A percentile compares a stretch with the other conserved stretches of the same genome.
Conservation (phyloP, 2,113 vertebrate species). For the Uria aalge region DNA sequence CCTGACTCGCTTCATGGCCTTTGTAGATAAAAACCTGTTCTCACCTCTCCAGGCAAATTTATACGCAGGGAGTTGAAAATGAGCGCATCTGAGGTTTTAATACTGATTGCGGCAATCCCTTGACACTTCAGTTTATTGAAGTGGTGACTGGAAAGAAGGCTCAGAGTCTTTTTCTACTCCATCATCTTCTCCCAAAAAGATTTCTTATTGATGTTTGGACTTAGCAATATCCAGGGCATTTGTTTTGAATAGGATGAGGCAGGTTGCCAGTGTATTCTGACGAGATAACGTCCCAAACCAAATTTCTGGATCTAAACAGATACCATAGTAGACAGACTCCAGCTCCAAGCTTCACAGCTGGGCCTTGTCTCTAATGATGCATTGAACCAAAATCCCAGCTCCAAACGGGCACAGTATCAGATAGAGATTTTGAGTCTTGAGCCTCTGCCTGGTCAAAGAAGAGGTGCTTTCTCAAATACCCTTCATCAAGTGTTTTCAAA, state of each 20-base stretch:
- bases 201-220: background rate
- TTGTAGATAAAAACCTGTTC: conserved; percentile 39
- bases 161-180: background rate
- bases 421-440: background rate
- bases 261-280: conserved; percentile 43
- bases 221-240: background rate
- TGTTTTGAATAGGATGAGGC: background rate
- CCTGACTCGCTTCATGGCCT: background rate
- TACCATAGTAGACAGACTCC: conserved; percentile 5
- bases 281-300: conserved; percentile 18
- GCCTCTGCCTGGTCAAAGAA: background rate
- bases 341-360: conserved; percentile 48
- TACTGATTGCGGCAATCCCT: background rate
- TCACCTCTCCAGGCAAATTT: conserved; percentile 53
- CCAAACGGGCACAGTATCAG: background rate
- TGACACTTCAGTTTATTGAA: background rate
- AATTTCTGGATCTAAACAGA: conserved; percentile 49
- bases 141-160: background rate
- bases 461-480: background rate
- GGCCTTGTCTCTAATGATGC: background rate
- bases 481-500: background rate
- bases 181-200: background rate
- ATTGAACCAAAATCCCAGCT: background rate
- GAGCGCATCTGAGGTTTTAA: background rate
- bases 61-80: background rate